These are phyloP conservation scores for Zaprionus davidi DNA, from an alignment of 1,140 invertebrate genomes.

Conservation along the genomic window DNA sequence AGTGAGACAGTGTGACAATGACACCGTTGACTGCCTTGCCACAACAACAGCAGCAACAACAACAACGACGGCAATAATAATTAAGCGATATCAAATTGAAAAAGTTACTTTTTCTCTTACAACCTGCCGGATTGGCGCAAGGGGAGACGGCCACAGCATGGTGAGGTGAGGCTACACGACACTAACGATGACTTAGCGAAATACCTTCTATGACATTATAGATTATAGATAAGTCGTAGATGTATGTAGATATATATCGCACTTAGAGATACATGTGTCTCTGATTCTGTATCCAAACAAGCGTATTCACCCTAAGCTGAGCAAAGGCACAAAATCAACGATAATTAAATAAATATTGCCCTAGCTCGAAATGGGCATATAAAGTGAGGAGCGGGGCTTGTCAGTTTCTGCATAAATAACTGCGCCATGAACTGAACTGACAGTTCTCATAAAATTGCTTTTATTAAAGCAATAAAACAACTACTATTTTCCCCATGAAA, in stretches of 20 bases:
- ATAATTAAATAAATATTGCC: conserved; percentile 75
- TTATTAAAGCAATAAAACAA: conserved; percentile 50
- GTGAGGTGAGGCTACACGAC: neutral
- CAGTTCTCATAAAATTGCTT: conserved; percentile 43
- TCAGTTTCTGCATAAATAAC: conserved; percentile 38
- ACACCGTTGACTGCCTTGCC: conserved; percentile 73
- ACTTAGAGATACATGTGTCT: neutral
- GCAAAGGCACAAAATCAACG: conserved; percentile 53
- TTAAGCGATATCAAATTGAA: conserved; percentile 80
- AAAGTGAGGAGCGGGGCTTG: conserved; percentile 11
- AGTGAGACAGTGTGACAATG: conserved; percentile 62
- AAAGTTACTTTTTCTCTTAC: conserved; percentile 65
- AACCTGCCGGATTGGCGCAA: conserved; percentile 44
- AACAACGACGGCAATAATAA: conserved; percentile 65
- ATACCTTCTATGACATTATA: conserved; percentile 41
- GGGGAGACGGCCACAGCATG: neutral
- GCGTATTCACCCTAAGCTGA: conserved; percentile 37
- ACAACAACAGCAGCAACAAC: conserved; percentile 61
- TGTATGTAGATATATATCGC: neutral
- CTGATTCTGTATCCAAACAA: conserved; percentile 13
- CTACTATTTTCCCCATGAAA: conserved; percentile 55
- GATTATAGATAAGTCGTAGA: conserved; percentile 54
- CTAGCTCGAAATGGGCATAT: conserved; percentile 29
- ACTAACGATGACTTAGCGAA: conserved; percentile 62
- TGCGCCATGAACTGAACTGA: conserved; percentile 26